Conservation (phyloP, 2,113 vertebrate genomes). For the Leiothrix lutea region DNA sequence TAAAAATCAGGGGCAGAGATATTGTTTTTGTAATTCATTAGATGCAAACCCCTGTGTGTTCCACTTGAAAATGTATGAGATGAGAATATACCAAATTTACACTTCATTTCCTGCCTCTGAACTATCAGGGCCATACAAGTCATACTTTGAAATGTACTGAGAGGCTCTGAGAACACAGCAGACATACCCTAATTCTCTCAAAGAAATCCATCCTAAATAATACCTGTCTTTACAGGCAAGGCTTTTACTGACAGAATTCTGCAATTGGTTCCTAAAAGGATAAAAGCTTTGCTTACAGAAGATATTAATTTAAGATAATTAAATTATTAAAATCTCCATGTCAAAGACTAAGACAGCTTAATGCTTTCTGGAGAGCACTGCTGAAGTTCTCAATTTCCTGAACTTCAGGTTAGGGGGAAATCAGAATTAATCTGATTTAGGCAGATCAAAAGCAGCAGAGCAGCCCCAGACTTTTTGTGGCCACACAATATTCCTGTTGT, state of each 20-base stretch:
- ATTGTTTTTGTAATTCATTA: not conserved
- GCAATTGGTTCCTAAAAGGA: not conserved
- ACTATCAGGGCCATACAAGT: not conserved
- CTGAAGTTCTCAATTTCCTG: constrained; percentile 31
- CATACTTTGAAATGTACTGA: not conserved
- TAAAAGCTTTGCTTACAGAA: constrained; percentile 26
- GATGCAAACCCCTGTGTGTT: not conserved
- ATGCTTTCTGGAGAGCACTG: not conserved
- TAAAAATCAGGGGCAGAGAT: not conserved
- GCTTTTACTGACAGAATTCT: not conserved
- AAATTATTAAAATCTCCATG: constrained; percentile 35
- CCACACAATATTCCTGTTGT: not conserved
- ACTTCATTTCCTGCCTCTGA: not conserved
- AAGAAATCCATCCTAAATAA: not conserved
- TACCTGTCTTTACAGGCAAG: not conserved
- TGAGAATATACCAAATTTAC: not conserved
- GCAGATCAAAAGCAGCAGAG: not conserved
- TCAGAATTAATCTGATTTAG: not conserved
- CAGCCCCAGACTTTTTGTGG: not conserved
- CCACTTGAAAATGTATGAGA: not conserved
- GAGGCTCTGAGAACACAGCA: not conserved
- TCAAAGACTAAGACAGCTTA: constrained; percentile 22
- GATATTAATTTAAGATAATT: constrained; percentile 44
- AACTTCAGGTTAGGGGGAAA: constrained; percentile 39
- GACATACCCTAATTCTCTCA: not conserved